Percentiles rank a stretch among this genome's conserved stretches.
Evolutionary conservation across 2,797 vertebrate genomes (phyloP).

Genomic region (Hoplostethus mediterraneus): DNA sequence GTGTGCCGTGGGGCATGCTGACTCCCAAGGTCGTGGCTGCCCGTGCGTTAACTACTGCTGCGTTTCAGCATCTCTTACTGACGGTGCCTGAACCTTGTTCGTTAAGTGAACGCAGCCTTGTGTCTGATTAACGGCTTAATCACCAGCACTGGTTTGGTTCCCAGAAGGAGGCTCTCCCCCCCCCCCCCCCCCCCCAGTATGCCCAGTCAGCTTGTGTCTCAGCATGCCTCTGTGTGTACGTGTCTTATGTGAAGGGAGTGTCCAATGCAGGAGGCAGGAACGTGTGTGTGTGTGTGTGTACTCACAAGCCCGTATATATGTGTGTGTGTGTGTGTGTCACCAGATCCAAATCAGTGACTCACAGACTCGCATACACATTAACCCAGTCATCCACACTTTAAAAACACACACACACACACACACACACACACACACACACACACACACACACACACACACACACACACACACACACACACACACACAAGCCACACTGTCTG

Average conservation of each 20-base stretch:
- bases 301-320: background rate
- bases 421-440: slow-evolving; percentile 28
- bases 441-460: slow-evolving; percentile 28
- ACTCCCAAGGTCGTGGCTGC: slow-evolving; percentile 66
- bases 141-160: slow-evolving; percentile 54
- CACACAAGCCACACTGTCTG: slow-evolving; percentile 26
- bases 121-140: slow-evolving; percentile 66
- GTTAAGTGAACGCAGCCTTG: slow-evolving; percentile 27
- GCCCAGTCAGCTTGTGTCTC: slow-evolving; percentile 39
- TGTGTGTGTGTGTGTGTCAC: slow-evolving; percentile 16
- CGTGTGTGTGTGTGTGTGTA: slow-evolving; percentile 14
- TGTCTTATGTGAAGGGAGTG: slow-evolving; percentile 67
- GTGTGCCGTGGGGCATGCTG: slow-evolving; percentile 51
- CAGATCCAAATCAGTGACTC: slow-evolving; percentile 65
- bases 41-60: slow-evolving; percentile 49
- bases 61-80: slow-evolving; percentile 54
- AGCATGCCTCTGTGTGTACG: slow-evolving; percentile 48
- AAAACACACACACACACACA: slow-evolving; percentile 9
- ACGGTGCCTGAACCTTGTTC: slow-evolving; percentile 46
- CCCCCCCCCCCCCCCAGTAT: slow-evolving; percentile 23
- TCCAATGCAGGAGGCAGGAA: slow-evolving; percentile 5
- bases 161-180: slow-evolving; percentile 58
- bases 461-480: background rate
- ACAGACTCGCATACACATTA: slow-evolving; percentile 59
- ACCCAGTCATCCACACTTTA: slow-evolving; percentile 38